Evolutionary conservation across 2,113 vertebrate genomes (phyloP), one percentile per base, ranked within the genome.

Genomic region (Notothenia coriiceps): DNA sequence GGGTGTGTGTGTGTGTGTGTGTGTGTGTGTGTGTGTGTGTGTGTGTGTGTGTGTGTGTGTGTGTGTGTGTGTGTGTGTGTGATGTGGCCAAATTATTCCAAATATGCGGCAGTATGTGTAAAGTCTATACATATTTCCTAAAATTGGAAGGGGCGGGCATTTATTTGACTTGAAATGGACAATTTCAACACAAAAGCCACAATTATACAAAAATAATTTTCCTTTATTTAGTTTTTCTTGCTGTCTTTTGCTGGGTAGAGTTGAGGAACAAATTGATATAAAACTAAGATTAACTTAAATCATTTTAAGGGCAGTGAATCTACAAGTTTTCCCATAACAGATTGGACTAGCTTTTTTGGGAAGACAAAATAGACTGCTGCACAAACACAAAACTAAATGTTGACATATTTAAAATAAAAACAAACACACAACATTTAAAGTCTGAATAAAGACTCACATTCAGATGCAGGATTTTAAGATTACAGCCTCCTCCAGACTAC

Each of bases 21-120:
- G 54, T 76, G 15, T 62, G 33, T 54, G 51, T 68, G 25, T 46
- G 10, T 70, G 61, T 67, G 14, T 25, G 29, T 29, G 29, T 29
- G 29, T 29, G 63, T 80, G 73, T 79, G 59, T 68, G 68, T 51
- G 51, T 67, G 35, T 25, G 44, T 68, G 35, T 29, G 29, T 29
- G 29, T 29, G 29, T 29, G 63, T 80, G 73, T 79, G 59, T 68
- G 68, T 51, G 51, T 67, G 35, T 25, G 49, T 68, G 44, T 29
- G 47, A 66, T 80, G 74, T 79, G 59, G 46, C 51, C 35, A 71
- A 12, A 82, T 79, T 76, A 51, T 74, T 57, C 33, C 17, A 1
- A 70, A 56, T 50, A 25, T 64, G 17, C 15, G 54, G 44, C 35
- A 9, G 56, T 64, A 62, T 68, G 49, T 14, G 78, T 70, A 35